Evolutionary conservation across 1,140 invertebrate species (phyloP).

Genomic region (Globodera ellingtonae): DNA sequence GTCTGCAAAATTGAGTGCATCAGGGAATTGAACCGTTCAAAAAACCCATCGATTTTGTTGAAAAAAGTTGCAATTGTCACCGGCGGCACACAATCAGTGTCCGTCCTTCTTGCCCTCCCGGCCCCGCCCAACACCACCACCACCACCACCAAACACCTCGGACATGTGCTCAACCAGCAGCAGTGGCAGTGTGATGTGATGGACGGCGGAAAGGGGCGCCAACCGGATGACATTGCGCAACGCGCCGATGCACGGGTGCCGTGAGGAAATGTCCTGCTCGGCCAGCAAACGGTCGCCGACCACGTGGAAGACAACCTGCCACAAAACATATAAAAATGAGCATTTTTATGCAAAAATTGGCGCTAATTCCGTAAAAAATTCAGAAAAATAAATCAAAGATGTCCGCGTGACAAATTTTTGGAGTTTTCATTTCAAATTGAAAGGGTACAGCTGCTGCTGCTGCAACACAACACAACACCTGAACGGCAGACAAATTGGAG

Average conservation of each 20-base stretch:
- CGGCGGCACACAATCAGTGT: no score
- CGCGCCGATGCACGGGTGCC: conserved; percentile 91
- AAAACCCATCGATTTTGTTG: no score
- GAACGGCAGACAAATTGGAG: conserved; percentile 77
- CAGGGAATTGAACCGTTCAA: no score
- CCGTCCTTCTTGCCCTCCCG: no score
- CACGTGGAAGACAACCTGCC: conserved; percentile 91
- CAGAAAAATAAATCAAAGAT: not conserved
- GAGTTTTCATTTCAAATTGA: no score
- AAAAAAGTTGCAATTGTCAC: no score
- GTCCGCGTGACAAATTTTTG: not conserved
- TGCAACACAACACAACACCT: conserved; percentile 72
- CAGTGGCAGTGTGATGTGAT: conserved; percentile 87
- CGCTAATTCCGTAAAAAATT: not conserved
- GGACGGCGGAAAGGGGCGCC: conserved; percentile 88
- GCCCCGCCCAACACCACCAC: no score
- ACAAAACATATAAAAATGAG: conserved; percentile 58
- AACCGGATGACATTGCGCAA: conserved; percentile 90
- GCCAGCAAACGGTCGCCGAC: conserved; percentile 70
- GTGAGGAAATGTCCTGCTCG: conserved; percentile 81
- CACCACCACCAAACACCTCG: conserved; percentile 74
- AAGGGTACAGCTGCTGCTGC: no score
- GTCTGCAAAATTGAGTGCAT: no score
- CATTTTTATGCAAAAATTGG: not conserved
- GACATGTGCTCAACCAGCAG: conserved; percentile 87